Percentiles rank a stretch among this genome's conserved stretches.
Conservation (phyloP, 2,113 vertebrate genomes). For the Petroica traversi region DNA sequence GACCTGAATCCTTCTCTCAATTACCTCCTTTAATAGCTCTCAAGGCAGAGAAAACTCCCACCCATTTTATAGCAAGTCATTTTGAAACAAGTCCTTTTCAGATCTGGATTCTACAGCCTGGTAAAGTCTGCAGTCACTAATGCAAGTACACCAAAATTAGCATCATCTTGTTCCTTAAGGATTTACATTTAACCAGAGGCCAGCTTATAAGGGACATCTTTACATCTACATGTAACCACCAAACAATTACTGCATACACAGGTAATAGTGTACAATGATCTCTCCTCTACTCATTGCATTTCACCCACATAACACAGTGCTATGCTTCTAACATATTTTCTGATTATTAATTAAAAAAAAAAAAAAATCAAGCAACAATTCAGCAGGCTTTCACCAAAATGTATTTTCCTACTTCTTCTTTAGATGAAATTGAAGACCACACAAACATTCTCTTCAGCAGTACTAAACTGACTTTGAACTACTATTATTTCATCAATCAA, state of each 20-base stretch:
- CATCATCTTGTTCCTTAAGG: background rate
- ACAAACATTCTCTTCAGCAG: background rate
- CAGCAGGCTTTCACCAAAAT: background rate
- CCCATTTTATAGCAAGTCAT: background rate
- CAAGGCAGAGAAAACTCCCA: background rate
- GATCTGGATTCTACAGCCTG: background rate
- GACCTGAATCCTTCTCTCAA: background rate
- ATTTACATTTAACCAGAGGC: background rate
- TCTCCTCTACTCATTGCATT: background rate
- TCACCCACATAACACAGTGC: background rate
- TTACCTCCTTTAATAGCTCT: background rate
- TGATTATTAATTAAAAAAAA: background rate
- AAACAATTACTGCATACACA: background rate
- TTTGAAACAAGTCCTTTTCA: background rate
- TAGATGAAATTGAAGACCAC: background rate
- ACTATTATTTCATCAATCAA: background rate
- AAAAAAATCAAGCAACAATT: background rate
- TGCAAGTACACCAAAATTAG: background rate
- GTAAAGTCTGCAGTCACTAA: background rate
- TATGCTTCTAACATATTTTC: background rate
- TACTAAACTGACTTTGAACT: background rate
- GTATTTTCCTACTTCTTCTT: fast-evolving
- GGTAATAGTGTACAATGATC: background rate
- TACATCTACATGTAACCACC: background rate
- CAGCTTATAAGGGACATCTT: background rate